Evolutionary conservation across 1,140 invertebrate genomes (phyloP).

Genomic region (Cephus cinctus): DNA sequence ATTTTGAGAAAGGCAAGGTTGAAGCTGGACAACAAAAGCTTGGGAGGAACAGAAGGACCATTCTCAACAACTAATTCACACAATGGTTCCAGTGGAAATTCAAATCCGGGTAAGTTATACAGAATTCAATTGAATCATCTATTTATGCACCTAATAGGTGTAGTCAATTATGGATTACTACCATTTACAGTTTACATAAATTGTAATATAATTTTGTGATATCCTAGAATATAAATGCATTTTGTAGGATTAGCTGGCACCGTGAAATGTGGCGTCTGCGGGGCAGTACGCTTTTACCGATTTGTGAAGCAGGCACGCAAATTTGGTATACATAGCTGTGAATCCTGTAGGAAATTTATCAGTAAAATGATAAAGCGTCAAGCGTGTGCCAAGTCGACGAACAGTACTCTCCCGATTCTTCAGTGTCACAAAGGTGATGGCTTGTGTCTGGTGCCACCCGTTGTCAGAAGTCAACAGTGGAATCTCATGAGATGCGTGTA

Average conservation of each 20-base stretch:
- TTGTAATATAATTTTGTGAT: constrained; percentile 36
- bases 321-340: constrained; percentile 82
- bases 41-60: constrained; percentile 63
- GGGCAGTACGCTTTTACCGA: constrained; percentile 72
- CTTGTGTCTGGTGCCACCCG: constrained; percentile 69
- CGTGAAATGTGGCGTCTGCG: constrained; percentile 77
- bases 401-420: constrained; percentile 54
- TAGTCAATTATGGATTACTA: constrained; percentile 4
- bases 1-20: constrained; percentile 69
- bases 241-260: constrained; percentile 60
- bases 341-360: constrained; percentile 83
- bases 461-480: constrained; percentile 69
- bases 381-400: constrained; percentile 58
- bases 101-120: constrained; percentile 35
- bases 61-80: constrained; percentile 60
- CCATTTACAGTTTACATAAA: not conserved
- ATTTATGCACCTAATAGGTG: too few species aligned
- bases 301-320: constrained; percentile 76
- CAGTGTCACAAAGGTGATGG: constrained; percentile 72
- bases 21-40: constrained; percentile 61
- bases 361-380: constrained; percentile 74
- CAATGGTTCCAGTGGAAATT: constrained; percentile 34
- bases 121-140: too few species aligned
- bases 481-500: constrained; percentile 69
- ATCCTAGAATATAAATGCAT: too few species aligned